These are phyloP conservation scores for Cranoglanis bouderius DNA, from an alignment of 2,113 vertebrate genomes.

Conservation along the genomic window DNA sequence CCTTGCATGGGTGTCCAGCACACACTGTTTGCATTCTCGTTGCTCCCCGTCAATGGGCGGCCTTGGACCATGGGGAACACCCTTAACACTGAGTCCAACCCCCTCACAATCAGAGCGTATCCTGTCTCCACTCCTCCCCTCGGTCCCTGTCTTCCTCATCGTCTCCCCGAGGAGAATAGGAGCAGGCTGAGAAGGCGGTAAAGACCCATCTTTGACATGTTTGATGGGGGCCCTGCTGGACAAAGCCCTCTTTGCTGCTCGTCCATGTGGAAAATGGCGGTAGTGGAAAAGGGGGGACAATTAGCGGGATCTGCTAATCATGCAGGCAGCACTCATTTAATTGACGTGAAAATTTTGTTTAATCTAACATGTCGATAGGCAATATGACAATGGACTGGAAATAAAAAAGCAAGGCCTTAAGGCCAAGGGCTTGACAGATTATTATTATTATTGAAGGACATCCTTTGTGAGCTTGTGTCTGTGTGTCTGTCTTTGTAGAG, in stretches of 20 bases:
- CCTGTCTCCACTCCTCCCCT: conserved; percentile 40
- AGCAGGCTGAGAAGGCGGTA: conserved; percentile 55
- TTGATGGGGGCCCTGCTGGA: conserved; percentile 64
- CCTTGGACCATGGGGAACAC: conserved; percentile 15
- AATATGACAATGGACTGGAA: conserved; percentile 63
- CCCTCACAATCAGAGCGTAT: conserved; percentile 44
- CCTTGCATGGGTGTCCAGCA: conserved; percentile 24
- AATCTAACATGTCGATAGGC: conserved; percentile 72
- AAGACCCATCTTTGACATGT: conserved; percentile 69
- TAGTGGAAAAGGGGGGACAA: conserved; percentile 65
- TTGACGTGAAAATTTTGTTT: conserved; percentile 78
- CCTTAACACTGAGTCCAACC: conserved; percentile 42
- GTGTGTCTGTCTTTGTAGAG: conserved; percentile 44
- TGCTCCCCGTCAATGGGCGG: conserved; percentile 38
- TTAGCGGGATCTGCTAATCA: conserved; percentile 78
- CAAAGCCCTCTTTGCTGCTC: conserved; percentile 75
- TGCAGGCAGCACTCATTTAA: conserved; percentile 75
- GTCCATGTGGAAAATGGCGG: conserved; percentile 77
- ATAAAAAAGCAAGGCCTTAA: conserved; percentile 49
- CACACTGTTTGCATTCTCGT: conserved; percentile 43
- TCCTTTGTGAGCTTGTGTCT: conserved; percentile 62
- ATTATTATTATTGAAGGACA: conserved; percentile 60
- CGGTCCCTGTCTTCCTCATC: conserved; percentile 19
- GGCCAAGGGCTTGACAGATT: conserved; percentile 62
- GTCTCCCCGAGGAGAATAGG: conserved; percentile 51